phyloP scores from a whole-genome alignment of 92 coral and sea anemone genomes.

The Epizoanthus ramosus region DNA sequence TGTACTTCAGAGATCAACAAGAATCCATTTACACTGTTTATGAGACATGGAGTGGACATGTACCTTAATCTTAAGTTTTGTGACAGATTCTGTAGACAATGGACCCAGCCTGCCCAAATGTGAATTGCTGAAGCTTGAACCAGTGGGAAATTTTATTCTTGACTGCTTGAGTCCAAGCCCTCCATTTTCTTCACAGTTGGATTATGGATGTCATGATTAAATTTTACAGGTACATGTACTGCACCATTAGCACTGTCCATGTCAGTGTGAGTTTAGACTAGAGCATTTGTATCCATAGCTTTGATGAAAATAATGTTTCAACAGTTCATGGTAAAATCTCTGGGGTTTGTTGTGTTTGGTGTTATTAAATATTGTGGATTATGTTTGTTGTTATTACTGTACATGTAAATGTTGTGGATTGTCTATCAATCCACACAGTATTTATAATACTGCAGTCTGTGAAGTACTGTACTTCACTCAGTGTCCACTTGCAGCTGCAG shows the following conservation, averaged over 20 bases:
- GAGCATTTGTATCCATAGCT: not conserved
- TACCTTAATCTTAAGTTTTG: constrained; percentile 39
- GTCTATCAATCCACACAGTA: too few species aligned
- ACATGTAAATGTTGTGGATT: not conserved
- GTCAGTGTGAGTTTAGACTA: not conserved
- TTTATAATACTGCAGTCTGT: too few species aligned
- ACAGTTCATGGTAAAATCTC: too few species aligned
- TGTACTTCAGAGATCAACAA: constrained; percentile 56
- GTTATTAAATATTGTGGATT: too few species aligned
- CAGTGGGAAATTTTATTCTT: constrained; percentile 45
- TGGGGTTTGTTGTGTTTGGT: too few species aligned
- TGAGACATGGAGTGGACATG: constrained; percentile 40
- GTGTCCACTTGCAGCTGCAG: too few species aligned
- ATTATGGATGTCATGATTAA: constrained; percentile 51
- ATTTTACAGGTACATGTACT: constrained; percentile 49
- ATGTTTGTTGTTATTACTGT: too few species aligned
- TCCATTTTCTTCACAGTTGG: constrained; percentile 45
- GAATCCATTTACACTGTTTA: constrained; percentile 51
- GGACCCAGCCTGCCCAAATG: constrained; percentile 33
- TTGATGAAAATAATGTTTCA: too few species aligned
- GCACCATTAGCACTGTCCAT: not conserved
- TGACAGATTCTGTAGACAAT: constrained; percentile 3
- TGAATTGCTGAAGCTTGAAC: constrained; percentile 39
- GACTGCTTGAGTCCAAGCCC: constrained; percentile 55
- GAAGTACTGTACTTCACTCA: too few species aligned